Evolutionary conservation across 2,113 vertebrate species (phyloP).

Genomic region (Mungos mungo): DNA sequence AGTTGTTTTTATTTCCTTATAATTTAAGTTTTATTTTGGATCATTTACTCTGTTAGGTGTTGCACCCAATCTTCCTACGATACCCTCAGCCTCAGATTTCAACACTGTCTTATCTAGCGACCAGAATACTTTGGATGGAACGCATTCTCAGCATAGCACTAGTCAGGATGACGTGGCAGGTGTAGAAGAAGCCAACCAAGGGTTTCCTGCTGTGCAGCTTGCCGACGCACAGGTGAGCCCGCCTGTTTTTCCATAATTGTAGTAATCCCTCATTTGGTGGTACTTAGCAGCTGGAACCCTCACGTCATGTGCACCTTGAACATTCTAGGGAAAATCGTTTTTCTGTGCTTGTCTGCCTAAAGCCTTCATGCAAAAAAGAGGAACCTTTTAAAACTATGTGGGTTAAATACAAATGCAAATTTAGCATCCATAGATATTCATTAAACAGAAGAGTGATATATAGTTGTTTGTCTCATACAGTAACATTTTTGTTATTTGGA

Average conservation of each 20-base stretch:
- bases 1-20: neutral
- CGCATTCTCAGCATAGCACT: constrained; percentile 96
- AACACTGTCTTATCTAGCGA: constrained; percentile 97
- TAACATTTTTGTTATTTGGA: neutral
- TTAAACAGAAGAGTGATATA: neutral
- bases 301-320: neutral
- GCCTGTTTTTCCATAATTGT: neutral
- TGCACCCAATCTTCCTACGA: constrained; percentile 94
- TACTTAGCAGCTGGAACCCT: neutral
- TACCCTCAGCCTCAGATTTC: constrained; percentile 97
- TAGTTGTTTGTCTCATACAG: neutral
- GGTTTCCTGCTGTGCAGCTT: constrained; percentile 96
- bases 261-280: neutral
- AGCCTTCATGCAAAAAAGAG: neutral
- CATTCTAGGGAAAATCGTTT: neutral
- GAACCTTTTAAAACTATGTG: neutral
- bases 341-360: neutral
- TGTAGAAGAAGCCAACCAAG: constrained; percentile 94
- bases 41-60: constrained; percentile 85
- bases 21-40: constrained; percentile 22
- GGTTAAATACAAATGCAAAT: constrained; percentile 6
- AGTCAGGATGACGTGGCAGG: constrained; percentile 96
- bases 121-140: constrained; percentile 97
- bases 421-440: neutral
- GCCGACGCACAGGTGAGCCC: constrained; percentile 96